These are phyloP conservation scores for Apteryx owenii DNA, from an alignment of 2,113 vertebrate genomes.

Conservation along the genomic window DNA sequence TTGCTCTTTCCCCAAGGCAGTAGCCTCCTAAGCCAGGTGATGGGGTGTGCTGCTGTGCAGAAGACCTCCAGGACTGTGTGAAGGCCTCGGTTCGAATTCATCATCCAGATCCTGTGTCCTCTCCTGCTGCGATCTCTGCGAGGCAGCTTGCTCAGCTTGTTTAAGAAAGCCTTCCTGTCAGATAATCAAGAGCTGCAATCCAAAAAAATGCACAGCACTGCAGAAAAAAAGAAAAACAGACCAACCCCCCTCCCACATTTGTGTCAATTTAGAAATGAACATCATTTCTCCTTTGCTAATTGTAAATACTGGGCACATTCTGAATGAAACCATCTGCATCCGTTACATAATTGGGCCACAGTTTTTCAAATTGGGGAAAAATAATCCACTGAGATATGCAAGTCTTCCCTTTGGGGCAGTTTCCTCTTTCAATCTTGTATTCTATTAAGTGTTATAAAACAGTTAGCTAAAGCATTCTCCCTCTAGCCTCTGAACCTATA, in stretches of 20 bases:
- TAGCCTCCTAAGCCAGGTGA: background rate
- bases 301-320: background rate
- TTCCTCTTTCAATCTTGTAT: background rate
- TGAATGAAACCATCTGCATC: background rate
- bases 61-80: background rate
- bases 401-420: background rate
- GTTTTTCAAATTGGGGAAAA: background rate
- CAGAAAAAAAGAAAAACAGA: background rate
- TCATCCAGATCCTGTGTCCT: background rate
- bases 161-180: background rate
- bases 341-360: background rate
- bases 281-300: background rate
- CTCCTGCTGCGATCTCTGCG: fast-evolving
- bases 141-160: fast-evolving
- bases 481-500: background rate
- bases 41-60: background rate
- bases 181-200: fast-evolving
- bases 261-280: background rate
- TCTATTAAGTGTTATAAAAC: background rate
- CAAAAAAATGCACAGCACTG: background rate
- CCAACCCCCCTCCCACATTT: background rate
- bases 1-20: background rate
- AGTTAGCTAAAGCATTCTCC: background rate
- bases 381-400: background rate
- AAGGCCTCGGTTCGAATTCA: background rate